Evolutionary conservation across 2,888 invertebrate genomes (phyloP), one percentile per base, ranked within the genome.

Genomic region (Nomada ferruginata): DNA sequence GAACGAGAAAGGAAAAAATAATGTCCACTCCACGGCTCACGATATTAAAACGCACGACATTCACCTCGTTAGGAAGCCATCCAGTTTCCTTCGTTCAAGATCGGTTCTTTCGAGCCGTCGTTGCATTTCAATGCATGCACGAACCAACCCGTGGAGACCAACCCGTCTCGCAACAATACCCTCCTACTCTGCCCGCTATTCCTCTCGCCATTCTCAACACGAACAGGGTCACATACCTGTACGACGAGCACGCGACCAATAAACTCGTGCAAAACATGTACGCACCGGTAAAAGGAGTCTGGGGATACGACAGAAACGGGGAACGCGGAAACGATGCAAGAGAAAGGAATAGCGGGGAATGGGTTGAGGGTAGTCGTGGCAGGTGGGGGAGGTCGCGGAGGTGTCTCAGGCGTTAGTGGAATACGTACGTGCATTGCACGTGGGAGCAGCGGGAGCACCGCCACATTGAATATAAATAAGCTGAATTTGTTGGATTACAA

Each of bases 401-500:
- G 80, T 75, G 74, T 83, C 83, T 79, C 79, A 64, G 81, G 83
- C 87, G 87, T 87, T 87, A 85, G 85, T 85, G 82, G 89, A 88
- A 87, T 89, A 87, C 82, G 89, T 85, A 88, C 89, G 88, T 88
- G 88, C 81, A 84, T 84, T 70, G 88, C 89, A 88, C 87, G 82
- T 85, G 74, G 76, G 89, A 87, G 85, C 63, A 89, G 79, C 60
- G 79, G 76, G 70, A 76, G 79, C 83, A 77, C 85, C 79, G 83
- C 85, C 85, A 89, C 88, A 88, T 88, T 88, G 88, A 88, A 88
- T 88, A 88, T 88, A 88, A 88, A 88, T 88, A 88, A 88, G 88
- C 77, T 89, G 89, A 88, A 88, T 88, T 88, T 89, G 88, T 88
- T 86, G 88, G 88, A 88, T 88, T 88, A 88, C 88, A 88, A 88